Base-by-base conservation (phyloP, 2,797 vertebrate genomes). In the Rachycentron canadum region DNA sequence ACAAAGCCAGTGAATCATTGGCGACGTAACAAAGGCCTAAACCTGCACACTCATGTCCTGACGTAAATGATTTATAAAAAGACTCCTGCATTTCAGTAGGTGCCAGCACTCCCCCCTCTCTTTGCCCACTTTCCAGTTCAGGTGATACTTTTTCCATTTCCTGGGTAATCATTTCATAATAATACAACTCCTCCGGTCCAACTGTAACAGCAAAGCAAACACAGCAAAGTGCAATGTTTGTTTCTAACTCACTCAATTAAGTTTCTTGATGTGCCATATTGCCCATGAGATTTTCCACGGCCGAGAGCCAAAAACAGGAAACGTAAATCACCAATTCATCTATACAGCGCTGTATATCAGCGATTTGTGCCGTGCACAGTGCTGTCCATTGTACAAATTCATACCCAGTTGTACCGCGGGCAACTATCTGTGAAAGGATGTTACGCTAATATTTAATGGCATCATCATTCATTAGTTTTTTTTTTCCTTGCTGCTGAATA, bases 41-140 rank as follows among this genome's bases (percentile, higher is more conserved):
- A 86, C 66, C 73, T 80, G 84, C 73, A 69, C 72, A 61, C 56
- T 75, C 70, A 60, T 70, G 52, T 75, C 69, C 65, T 79, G 74
- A 89, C 17, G 79, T 69, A 73, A 86, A 82, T 88, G 67, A 86
- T 87, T 86, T 64, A 78, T 72, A 72, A 83, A 79, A 82, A 82
- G 58, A 78, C 47, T 57, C 21, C 66, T 56, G n/a, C 49, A 28
- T 78, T 68, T 71, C 55, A 76, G 34, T 12, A 12, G 65, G 23
- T 56, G 83, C 75, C 71, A 30, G 59, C 52, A 9, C 47, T 30
- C 21, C 28, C 47, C 32, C 28, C 32, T 32, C 32, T 7, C 36
- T 79, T 78, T 82, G 69, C 47, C 73, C 69, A 71, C 69, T 81
- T 78, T 77, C 30, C 71, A 61, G 26, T 58, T 65, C 16, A 69